Conservation (phyloP, 2,113 vertebrate genomes). For the Gulo gulo region DNA sequence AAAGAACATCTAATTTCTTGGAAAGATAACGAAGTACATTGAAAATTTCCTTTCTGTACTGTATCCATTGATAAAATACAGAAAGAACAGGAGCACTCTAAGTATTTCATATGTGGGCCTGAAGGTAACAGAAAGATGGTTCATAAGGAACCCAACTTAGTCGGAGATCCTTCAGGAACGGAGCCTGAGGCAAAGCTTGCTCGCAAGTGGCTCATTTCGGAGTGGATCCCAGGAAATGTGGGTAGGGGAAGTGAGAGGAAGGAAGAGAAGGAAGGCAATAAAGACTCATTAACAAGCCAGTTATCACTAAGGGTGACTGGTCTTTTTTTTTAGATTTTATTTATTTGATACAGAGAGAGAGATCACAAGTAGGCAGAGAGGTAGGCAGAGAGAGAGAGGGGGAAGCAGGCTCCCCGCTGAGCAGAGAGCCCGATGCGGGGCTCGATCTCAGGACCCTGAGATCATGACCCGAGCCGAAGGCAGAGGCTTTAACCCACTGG, state of each 20-base stretch:
- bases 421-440: too few relatives aligned
- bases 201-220: neutral
- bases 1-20: neutral
- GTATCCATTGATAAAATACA: neutral
- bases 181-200: neutral
- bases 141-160: neutral
- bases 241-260: neutral
- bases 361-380: too few relatives aligned
- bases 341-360: too few relatives aligned
- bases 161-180: neutral
- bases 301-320: neutral
- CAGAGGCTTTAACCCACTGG: too few relatives aligned
- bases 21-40: neutral
- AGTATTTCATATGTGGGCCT: neutral
- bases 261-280: neutral
- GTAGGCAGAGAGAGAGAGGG: too few relatives aligned
- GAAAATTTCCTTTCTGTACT: neutral
- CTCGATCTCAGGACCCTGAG: too few relatives aligned
- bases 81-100: neutral
- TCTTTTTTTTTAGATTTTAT: neutral
- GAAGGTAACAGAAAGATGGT: neutral
- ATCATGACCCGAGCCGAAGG: too few relatives aligned
- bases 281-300: neutral
- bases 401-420: too few relatives aligned
- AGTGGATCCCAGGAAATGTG: neutral